These are phyloP conservation scores for Cottoperca gobio DNA, from an alignment of 2,797 vertebrate genomes.

Conservation along the genomic window DNA sequence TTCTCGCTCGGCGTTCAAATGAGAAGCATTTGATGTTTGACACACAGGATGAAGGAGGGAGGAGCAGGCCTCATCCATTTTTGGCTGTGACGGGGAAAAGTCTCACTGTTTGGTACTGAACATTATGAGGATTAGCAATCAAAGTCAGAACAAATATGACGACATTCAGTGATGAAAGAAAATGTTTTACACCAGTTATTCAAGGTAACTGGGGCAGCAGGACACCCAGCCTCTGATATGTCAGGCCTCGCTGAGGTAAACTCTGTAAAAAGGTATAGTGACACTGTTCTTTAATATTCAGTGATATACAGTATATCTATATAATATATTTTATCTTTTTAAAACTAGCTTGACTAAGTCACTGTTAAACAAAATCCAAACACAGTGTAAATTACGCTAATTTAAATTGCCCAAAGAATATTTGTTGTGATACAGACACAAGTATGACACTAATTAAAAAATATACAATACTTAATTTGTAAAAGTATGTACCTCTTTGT, in stretches of 20 bases:
- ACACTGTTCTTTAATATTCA: not conserved
- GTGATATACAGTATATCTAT: too few species aligned
- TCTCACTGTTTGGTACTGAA: conserved; percentile 41
- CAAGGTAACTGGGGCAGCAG: not conserved
- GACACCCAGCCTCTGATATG: not conserved
- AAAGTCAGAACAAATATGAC: conserved; percentile 34
- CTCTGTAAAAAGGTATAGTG: not conserved
- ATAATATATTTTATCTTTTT: not conserved
- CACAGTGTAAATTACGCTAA: not conserved
- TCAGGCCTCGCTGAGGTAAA: not conserved
- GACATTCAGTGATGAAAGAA: conserved; percentile 29
- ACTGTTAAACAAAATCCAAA: not conserved
- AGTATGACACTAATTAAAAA: not conserved
- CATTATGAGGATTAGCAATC: conserved; percentile 39
- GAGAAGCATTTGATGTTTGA: conserved; percentile 67
- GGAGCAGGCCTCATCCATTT: conserved; percentile 44
- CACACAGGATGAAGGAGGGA: conserved; percentile 30
- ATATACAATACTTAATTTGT: too few species aligned
- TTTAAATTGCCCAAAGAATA: too few species aligned
- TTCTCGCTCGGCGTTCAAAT: conserved; percentile 33
- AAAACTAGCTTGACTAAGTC: not conserved
- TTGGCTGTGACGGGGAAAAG: conserved; percentile 30
- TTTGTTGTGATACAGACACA: not conserved
- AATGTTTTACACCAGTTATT: conserved; percentile 12
- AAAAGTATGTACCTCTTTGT: not conserved